Evolutionary conservation across 2,888 invertebrate genomes (phyloP).

Genomic region (Eupithecia subfuscata): DNA sequence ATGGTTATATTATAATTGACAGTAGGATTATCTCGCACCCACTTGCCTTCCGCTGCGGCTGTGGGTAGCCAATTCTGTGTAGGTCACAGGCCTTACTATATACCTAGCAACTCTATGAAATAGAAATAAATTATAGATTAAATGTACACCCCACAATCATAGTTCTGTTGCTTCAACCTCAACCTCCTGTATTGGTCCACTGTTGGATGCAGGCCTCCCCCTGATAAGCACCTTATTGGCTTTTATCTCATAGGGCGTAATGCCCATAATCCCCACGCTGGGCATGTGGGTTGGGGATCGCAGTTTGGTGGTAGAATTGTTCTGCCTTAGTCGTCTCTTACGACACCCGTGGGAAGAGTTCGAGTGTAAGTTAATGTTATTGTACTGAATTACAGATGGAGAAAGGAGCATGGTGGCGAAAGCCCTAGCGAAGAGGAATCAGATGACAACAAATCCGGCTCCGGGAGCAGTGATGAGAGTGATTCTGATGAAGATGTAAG

Average conservation of each 20-base stretch:
- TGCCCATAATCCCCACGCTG: no score
- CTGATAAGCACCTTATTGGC: no score
- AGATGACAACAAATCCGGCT: slow-evolving; percentile 83
- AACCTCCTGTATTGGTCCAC: no score
- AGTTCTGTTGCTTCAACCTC: no score
- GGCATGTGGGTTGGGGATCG: no score
- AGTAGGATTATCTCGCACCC: neutral
- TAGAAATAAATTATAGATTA: no score
- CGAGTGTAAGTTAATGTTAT: neutral
- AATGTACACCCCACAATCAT: neutral
- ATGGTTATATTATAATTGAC: neutral
- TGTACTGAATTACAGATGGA: slow-evolving; percentile 72
- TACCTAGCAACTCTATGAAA: no score
- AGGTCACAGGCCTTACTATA: neutral
- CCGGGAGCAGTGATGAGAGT: slow-evolving; percentile 84
- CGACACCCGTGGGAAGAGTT: no score
- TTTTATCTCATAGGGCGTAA: no score
- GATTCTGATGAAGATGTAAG: slow-evolving; percentile 83
- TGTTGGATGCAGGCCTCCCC: no score
- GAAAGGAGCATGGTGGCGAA: slow-evolving; percentile 84
- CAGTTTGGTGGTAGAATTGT: no score
- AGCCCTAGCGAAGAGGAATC: slow-evolving; percentile 86
- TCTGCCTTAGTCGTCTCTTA: no score
- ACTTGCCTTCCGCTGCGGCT: neutral
- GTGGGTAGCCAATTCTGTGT: neutral